These are phyloP conservation scores for Thecophora atra DNA, from an alignment of 2,888 invertebrate genomes.

Conservation along the genomic window DNA sequence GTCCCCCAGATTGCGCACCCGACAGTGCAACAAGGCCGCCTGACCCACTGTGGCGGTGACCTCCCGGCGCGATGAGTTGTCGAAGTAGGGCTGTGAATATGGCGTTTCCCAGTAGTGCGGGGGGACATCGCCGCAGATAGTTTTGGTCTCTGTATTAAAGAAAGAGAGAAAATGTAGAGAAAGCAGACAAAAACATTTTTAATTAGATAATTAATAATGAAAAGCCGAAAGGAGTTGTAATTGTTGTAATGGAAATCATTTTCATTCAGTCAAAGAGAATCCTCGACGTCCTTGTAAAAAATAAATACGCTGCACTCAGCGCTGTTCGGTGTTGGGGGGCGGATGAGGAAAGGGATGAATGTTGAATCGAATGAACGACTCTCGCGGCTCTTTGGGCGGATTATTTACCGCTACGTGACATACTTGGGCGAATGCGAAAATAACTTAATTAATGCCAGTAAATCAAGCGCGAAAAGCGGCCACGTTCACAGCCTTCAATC, in stretches of 20 bases:
- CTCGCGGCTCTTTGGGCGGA: background rate
- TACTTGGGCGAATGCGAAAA: background rate
- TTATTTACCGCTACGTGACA: background rate
- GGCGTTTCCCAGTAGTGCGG: slow-evolving; percentile 69
- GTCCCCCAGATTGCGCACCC: slow-evolving; percentile 87
- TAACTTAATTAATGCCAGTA: background rate
- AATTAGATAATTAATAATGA: slow-evolving; percentile 30
- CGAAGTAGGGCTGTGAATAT: slow-evolving; percentile 88
- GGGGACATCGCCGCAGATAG: slow-evolving; percentile 64
- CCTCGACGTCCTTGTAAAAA: background rate
- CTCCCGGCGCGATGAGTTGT: slow-evolving; percentile 85
- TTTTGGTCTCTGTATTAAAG: slow-evolving; percentile 58
- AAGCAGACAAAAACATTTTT: background rate
- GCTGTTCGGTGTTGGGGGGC: background rate
- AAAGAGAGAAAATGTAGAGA: slow-evolving; percentile 15
- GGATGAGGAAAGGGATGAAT: background rate
- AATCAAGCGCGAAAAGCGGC: background rate
- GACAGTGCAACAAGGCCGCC: slow-evolving; percentile 84
- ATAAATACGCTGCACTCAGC: background rate
- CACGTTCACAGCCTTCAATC: background rate
- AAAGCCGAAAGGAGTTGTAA: background rate
- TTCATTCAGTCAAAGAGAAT: slow-evolving; percentile 7
- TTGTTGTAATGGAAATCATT: slow-evolving; percentile 11
- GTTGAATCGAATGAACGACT: too few relatives aligned
- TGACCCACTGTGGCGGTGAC: slow-evolving; percentile 88